phyloP scores from a whole-genome alignment of 2,113 vertebrate species.

The rabbit (Oryctolagus cuniculus) region DNA sequence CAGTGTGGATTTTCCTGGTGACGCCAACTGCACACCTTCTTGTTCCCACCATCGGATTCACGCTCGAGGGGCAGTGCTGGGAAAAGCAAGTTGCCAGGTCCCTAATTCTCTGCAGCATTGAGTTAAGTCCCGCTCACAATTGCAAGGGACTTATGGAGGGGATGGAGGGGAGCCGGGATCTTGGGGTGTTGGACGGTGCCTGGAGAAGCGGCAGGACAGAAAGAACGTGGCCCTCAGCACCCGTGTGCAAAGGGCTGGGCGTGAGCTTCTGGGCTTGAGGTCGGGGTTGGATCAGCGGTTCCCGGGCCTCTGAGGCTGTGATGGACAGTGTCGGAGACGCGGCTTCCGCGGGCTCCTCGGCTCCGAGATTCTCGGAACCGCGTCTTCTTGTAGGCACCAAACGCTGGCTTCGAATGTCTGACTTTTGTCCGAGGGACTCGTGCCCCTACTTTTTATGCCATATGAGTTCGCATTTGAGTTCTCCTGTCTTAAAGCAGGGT shows the following conservation, averaged over 20 bases:
- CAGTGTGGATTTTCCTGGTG: background rate
- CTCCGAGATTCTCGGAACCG: fast-evolving
- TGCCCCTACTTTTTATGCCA: background rate
- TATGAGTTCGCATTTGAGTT: fast-evolving
- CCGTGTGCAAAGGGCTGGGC: too few relatives aligned
- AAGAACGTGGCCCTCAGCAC: fast-evolving
- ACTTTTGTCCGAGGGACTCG: fast-evolving
- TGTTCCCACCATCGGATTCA: background rate
- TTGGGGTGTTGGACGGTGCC: fast-evolving
- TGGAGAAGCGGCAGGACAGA: fast-evolving
- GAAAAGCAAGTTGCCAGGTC: fast-evolving
- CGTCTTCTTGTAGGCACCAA: fast-evolving
- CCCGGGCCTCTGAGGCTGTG: fast-evolving
- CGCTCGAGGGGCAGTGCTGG: background rate
- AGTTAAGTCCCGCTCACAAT: background rate
- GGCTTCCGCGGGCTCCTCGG: background rate
- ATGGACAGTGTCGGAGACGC: fast-evolving
- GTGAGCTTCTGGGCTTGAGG: too few relatives aligned
- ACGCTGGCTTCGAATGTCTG: too few relatives aligned
- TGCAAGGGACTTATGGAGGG: too few relatives aligned
- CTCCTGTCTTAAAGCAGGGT: fast-evolving
- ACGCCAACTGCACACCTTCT: background rate
- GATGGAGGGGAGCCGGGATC: too few relatives aligned
- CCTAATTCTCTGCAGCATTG: background rate
- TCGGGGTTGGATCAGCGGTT: too few relatives aligned